Evolutionary conservation across 1,140 invertebrate genomes (phyloP).

Genomic region (Cotesia typhae): DNA sequence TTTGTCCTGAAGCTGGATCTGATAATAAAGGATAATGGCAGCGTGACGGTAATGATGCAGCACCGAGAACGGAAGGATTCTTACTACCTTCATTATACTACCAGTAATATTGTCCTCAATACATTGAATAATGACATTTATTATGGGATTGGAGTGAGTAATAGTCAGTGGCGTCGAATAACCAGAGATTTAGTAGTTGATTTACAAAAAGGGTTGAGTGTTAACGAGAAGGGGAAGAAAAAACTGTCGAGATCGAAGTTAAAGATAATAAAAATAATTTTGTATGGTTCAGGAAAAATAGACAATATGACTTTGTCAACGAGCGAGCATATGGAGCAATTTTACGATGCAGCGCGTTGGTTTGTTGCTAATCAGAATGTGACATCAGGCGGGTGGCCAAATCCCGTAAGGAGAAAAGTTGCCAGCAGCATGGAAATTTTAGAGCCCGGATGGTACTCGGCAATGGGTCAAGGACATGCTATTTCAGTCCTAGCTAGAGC

Average conservation of each 20-base stretch:
- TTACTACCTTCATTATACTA: conserved; percentile 86
- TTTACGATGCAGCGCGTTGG: conserved; percentile 94
- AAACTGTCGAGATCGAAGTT: conserved; percentile 82
- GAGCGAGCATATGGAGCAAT: conserved; percentile 86
- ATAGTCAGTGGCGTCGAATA: conserved; percentile 79
- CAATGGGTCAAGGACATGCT: conserved; percentile 97
- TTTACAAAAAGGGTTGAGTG: conserved; percentile 84
- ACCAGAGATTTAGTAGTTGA: conserved; percentile 91
- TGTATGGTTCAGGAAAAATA: conserved; percentile 80
- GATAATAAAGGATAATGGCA: conserved; percentile 78
- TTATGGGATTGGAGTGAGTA: conserved; percentile 81
- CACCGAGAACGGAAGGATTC: conserved; percentile 79
- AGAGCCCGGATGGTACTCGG: conserved; percentile 92
- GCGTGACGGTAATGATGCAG: conserved; percentile 79
- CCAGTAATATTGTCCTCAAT: conserved; percentile 76
- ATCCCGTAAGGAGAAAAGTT: conserved; percentile 83
- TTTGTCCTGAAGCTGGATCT: conserved; percentile 83
- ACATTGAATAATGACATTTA: conserved; percentile 81
- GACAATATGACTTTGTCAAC: conserved; percentile 86
- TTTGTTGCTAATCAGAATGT: conserved; percentile 87
- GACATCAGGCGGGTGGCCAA: conserved; percentile 86
- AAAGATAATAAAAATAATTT: conserved; percentile 73
- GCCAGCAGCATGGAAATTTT: conserved; percentile 80
- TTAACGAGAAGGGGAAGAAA: conserved; percentile 71
- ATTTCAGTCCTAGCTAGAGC: conserved; percentile 92